These are phyloP conservation scores for Melanogrammus aeglefinus DNA, from an alignment of 2,797 vertebrate genomes.

Conservation along the genomic window DNA sequence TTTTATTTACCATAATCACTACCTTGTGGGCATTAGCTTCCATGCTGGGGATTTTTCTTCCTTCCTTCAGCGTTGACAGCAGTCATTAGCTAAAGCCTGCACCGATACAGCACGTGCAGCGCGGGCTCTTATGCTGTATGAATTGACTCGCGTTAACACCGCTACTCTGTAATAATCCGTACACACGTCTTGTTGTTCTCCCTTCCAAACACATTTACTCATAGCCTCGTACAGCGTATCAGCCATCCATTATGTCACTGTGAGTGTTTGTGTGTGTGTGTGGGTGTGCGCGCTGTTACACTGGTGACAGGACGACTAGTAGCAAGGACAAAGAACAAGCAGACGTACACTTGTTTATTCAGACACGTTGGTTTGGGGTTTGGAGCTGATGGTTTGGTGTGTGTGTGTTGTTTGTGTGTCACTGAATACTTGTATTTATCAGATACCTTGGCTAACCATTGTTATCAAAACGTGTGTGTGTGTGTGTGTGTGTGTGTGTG, in stretches of 20 bases:
- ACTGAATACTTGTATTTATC: neutral
- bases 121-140: constrained; percentile 12
- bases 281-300: neutral
- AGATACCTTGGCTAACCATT: neutral
- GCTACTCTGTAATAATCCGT: neutral
- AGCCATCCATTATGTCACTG: neutral
- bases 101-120: constrained; percentile 33
- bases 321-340: no score
- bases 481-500: neutral
- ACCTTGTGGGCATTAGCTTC: constrained; percentile 34
- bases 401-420: neutral
- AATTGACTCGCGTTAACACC: neutral
- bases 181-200: neutral
- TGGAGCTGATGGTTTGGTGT: neutral
- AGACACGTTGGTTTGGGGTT: neutral
- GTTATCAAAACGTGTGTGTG: neutral
- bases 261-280: neutral
- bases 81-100: constrained; percentile 51
- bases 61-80: constrained; percentile 33
- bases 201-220: constrained; percentile 42
- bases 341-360: neutral
- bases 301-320: no score
- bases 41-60: constrained; percentile 33
- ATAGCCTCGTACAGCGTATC: constrained; percentile 24
- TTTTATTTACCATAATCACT: constrained; percentile 38